phyloP scores from a whole-genome alignment of 1,140 invertebrate species.

The Melanaphis sacchari region DNA sequence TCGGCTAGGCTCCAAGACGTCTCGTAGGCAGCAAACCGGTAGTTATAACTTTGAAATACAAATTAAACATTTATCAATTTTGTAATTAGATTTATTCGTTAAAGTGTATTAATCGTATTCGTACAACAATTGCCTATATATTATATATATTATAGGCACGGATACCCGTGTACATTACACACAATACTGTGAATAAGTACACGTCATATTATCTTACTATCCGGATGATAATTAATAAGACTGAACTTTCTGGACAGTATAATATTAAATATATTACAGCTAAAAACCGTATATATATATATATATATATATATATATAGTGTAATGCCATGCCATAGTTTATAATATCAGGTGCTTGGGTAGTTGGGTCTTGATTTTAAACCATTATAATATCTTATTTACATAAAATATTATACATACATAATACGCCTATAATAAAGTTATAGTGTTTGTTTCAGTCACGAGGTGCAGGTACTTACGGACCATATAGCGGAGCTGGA shows the following conservation, averaged over 20 bases:
- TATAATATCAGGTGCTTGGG: not conserved
- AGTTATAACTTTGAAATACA: slow-evolving; percentile 29
- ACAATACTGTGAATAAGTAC: not conserved
- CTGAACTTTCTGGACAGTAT: not conserved
- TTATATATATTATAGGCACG: not conserved
- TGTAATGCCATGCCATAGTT: not conserved
- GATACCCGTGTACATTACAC: not conserved
- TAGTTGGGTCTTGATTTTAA: not conserved
- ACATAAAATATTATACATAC: not conserved
- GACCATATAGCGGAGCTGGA: not conserved
- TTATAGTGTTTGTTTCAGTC: not conserved
- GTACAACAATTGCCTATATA: not conserved
- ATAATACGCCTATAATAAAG: not conserved
- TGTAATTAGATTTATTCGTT: not conserved
- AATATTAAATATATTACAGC: not conserved
- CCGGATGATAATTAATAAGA: not conserved
- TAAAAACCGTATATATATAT: not conserved
- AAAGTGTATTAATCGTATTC: not conserved
- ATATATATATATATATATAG: no score
- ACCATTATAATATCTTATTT: not conserved
- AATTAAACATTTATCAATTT: slow-evolving; percentile 34
- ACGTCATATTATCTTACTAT: not conserved
- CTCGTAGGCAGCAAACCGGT: slow-evolving; percentile 46
- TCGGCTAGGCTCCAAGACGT: slow-evolving; percentile 44
- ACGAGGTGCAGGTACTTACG: not conserved